Conservation (phyloP, 2,888 invertebrate genomes). For the Eupithecia abbreviata region DNA sequence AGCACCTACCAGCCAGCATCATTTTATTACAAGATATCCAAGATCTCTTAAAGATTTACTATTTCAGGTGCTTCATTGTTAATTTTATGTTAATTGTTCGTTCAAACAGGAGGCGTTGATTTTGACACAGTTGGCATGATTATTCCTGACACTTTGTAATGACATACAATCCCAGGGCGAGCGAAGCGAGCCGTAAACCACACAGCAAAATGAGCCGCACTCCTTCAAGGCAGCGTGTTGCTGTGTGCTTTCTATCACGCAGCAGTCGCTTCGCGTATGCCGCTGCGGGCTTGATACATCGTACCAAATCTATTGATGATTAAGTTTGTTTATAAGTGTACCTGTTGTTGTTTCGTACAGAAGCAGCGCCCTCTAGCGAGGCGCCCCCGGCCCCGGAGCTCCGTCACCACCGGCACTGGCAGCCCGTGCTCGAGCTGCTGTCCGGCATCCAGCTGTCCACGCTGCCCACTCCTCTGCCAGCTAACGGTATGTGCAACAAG, state of each 20-base stretch:
- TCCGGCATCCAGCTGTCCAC: conserved; percentile 91
- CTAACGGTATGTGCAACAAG: conserved; percentile 67
- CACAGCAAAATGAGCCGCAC: too few species aligned
- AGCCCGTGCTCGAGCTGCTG: conserved; percentile 91
- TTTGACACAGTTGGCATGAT: background rate
- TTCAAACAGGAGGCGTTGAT: background rate
- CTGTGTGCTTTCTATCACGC: background rate
- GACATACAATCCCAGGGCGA: background rate
- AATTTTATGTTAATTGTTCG: too few species aligned
- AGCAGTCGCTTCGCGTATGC: background rate
- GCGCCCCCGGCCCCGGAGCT: conserved; percentile 80
- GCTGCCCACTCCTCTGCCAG: conserved; percentile 87
- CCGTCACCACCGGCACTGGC: conserved; percentile 97
- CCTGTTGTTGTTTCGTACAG: conserved; percentile 17
- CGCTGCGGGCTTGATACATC: background rate
- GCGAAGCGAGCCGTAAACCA: too few species aligned
- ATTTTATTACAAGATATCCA: too few species aligned
- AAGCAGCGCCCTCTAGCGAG: conserved; percentile 36
- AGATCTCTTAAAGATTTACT: too few species aligned
- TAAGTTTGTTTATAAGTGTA: background rate
- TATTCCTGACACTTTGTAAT: background rate
- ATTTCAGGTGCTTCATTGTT: too few species aligned
- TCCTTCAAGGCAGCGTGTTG: background rate
- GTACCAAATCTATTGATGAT: background rate
- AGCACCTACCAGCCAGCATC: too few species aligned